phyloP scores from a whole-genome alignment of 1,140 invertebrate species.

The Panonychus citri region DNA sequence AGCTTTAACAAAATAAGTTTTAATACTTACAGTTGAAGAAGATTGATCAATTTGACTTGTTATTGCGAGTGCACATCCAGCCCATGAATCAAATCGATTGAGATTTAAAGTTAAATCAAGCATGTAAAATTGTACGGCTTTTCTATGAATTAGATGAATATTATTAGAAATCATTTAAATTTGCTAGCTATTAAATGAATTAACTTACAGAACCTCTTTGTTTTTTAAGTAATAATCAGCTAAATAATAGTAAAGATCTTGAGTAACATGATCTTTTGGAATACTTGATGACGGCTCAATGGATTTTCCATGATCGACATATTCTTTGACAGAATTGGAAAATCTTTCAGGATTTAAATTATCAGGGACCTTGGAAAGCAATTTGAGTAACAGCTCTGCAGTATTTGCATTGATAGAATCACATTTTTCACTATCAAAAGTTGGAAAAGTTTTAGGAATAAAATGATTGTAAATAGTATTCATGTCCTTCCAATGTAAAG shows the following conservation, averaged over 20 bases:
- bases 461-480: constrained; percentile 60
- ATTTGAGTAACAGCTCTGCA: constrained; percentile 49
- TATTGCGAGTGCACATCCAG: constrained; percentile 55
- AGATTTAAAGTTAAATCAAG: constrained; percentile 56
- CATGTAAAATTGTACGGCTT: constrained; percentile 54
- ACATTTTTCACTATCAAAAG: constrained; percentile 39
- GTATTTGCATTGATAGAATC: constrained; percentile 16
- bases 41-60: constrained; percentile 46
- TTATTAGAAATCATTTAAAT: too few species aligned
- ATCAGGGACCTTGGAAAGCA: constrained; percentile 42
- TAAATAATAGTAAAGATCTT: constrained; percentile 57
- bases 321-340: constrained; percentile 16
- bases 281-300: constrained; percentile 8
- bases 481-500: constrained; percentile 48
- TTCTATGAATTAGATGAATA: constrained; percentile 19
- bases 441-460: constrained; percentile 47
- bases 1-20: too few species aligned
- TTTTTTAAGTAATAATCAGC: constrained; percentile 81
- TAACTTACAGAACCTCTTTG: constrained; percentile 36
- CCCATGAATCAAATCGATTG: constrained; percentile 66
- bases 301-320: constrained; percentile 18
- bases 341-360: constrained; percentile 17
- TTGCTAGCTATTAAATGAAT: too few species aligned
- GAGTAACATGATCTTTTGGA: constrained; percentile 5
- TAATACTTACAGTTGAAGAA: neutral